These are phyloP conservation scores for Echiichthys vipera DNA, from an alignment of 2,797 vertebrate species.

Conservation along the genomic window DNA sequence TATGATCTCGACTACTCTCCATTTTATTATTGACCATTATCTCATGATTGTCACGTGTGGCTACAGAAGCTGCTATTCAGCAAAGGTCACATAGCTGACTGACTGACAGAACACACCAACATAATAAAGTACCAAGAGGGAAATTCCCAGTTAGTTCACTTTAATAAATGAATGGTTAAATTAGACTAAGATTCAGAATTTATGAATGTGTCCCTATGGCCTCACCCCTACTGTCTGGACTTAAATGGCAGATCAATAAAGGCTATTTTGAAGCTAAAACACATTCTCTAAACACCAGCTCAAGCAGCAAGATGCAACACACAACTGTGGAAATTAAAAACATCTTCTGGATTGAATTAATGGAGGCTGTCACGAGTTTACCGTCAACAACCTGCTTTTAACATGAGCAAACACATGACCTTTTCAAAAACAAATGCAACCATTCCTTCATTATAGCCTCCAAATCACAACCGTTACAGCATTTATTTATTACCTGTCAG, in stretches of 20 bases:
- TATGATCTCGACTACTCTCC: neutral
- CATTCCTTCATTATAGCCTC: neutral
- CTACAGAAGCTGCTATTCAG: neutral
- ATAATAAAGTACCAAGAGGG: neutral
- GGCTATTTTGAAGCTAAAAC: neutral
- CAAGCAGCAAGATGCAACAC: neutral
- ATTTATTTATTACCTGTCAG: slow-evolving; percentile 50
- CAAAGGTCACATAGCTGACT: neutral
- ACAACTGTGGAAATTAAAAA: neutral
- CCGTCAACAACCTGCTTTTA: neutral
- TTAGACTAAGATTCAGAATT: neutral
- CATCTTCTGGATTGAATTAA: neutral
- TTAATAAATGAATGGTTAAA: neutral
- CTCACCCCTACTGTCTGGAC: neutral
- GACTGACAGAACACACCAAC: no score
- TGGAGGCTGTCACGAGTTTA: neutral
- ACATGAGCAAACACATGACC: slow-evolving; percentile 15
- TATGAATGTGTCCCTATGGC: neutral
- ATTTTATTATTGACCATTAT: neutral
- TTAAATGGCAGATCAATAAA: no score
- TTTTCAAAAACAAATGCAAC: neutral
- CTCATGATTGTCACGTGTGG: neutral
- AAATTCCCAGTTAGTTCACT: slow-evolving; percentile 7
- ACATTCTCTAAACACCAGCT: neutral
- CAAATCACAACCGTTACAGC: neutral